A percentile compares a stretch with the other conserved stretches of the same genome.
These are phyloP conservation scores for Luehdorfia chinensis DNA, from an alignment of 1,140 invertebrate genomes.

Conservation along the genomic window DNA sequence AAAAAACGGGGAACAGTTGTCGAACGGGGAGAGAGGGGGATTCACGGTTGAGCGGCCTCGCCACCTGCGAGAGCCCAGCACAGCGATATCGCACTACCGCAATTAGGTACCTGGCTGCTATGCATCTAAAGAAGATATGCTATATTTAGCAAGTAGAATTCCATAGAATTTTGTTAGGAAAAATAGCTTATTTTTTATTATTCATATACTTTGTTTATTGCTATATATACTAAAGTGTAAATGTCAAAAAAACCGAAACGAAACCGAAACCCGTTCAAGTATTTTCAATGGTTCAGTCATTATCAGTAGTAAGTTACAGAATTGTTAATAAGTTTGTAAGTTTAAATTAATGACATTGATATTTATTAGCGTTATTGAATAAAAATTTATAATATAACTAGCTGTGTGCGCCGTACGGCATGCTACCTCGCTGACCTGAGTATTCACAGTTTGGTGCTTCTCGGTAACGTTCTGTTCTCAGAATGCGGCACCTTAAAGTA, in stretches of 20 bases:
- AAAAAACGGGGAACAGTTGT: slow-evolving; percentile 68
- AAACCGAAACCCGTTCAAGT: neutral
- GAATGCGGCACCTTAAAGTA: too few species aligned
- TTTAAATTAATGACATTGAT: neutral
- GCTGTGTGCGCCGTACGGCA: too few species aligned
- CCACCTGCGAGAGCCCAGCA: slow-evolving; percentile 49
- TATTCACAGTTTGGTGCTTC: too few species aligned
- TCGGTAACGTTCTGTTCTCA: too few species aligned
- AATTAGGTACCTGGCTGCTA: slow-evolving; percentile 11
- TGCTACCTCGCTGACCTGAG: too few species aligned
- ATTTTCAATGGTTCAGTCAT: neutral
- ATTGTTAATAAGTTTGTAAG: neutral
- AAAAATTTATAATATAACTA: too few species aligned
- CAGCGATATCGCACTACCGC: slow-evolving; percentile 27
- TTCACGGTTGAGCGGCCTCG: slow-evolving; percentile 66
- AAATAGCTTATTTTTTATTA: neutral
- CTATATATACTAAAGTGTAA: too few species aligned
- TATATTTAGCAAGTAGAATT: slow-evolving; percentile 15
- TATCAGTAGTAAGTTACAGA: neutral
- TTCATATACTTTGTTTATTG: neutral
- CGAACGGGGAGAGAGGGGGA: slow-evolving; percentile 39
- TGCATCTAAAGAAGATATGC: slow-evolving; percentile 13
- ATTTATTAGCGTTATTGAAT: too few species aligned
- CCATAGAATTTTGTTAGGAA: neutral
- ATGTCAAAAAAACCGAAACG: too few species aligned